Percentiles rank a stretch among this genome's conserved stretches.
phyloP scores from a whole-genome alignment of 2,888 invertebrate genomes.

The Crocallis elinguaria region DNA sequence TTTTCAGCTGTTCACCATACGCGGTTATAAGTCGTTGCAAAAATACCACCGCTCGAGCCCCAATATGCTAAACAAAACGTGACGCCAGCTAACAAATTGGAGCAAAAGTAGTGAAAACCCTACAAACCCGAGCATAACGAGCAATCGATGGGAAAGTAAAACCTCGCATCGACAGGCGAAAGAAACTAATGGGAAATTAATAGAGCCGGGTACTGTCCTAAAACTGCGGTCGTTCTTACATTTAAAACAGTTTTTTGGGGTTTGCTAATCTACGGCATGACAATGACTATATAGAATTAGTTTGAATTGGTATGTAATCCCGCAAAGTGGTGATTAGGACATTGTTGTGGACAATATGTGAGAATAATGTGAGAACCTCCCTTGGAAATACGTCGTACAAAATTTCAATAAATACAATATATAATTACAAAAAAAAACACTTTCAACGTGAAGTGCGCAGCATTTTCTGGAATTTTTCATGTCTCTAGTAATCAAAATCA shows the following conservation, averaged over 20 bases:
- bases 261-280: not conserved
- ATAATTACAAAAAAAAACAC: too few species aligned
- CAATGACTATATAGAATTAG: too few species aligned
- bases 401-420: too few species aligned
- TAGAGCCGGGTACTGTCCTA: conserved; percentile 50
- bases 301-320: too few species aligned
- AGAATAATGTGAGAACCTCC: too few species aligned
- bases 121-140: conserved; percentile 57
- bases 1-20: too few species aligned
- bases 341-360: too few species aligned
- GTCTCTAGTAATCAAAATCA: too few species aligned
- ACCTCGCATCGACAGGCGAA: conserved; percentile 50
- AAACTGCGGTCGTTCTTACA: conserved; percentile 39
- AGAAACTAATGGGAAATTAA: conserved; percentile 69
- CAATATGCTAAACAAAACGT: conserved; percentile 39
- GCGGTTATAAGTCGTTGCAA: not conserved
- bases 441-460: too few species aligned
- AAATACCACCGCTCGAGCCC: not conserved
- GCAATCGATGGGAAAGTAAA: conserved; percentile 61
- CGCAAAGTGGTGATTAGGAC: too few species aligned
- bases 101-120: conserved; percentile 57
- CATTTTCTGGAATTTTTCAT: too few species aligned
- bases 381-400: too few species aligned
- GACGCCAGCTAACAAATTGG: conserved; percentile 42
- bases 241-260: conserved; percentile 10